A percentile compares a stretch with the other conserved stretches of the same genome.
Evolutionary conservation across 2,888 invertebrate species (phyloP).

Genomic region (Metallyticus violacea): DNA sequence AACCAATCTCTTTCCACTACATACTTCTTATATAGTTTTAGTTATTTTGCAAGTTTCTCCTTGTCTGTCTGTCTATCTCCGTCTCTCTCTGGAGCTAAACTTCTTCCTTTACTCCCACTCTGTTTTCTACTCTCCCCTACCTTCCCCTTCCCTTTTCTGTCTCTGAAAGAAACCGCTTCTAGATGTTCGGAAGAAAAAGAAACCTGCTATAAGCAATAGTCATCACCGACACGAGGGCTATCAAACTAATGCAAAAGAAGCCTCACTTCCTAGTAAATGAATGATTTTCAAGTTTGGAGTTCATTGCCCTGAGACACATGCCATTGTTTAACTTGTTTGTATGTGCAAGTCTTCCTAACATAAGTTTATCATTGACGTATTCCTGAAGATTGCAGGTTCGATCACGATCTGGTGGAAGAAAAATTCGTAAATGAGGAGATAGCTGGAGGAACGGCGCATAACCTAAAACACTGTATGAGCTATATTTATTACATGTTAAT

Average conservation of each 20-base stretch:
- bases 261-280: background rate
- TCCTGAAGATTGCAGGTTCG: too few species aligned
- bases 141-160: background rate
- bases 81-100: background rate
- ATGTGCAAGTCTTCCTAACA: too few species aligned
- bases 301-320: background rate
- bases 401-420: too few species aligned
- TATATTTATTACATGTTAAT: too few species aligned
- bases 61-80: background rate
- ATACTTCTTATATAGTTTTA: constrained; percentile 6
- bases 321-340: background rate
- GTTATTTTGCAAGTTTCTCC: constrained; percentile 3
- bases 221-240: background rate
- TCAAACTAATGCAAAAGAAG: background rate
- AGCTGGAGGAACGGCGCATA: too few species aligned
- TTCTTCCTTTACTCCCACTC: constrained; percentile 8
- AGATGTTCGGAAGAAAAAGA: background rate
- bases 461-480: too few species aligned
- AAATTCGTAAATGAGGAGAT: too few species aligned
- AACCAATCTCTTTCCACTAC: background rate
- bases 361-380: too few species aligned
- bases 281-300: background rate
- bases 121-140: background rate
- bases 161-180: background rate
- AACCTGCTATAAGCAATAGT: background rate